A percentile compares a stretch with the other conserved stretches of the same genome.
phyloP scores from a whole-genome alignment of 1,140 invertebrate genomes.

The Gonioctena quinquepunctata region DNA sequence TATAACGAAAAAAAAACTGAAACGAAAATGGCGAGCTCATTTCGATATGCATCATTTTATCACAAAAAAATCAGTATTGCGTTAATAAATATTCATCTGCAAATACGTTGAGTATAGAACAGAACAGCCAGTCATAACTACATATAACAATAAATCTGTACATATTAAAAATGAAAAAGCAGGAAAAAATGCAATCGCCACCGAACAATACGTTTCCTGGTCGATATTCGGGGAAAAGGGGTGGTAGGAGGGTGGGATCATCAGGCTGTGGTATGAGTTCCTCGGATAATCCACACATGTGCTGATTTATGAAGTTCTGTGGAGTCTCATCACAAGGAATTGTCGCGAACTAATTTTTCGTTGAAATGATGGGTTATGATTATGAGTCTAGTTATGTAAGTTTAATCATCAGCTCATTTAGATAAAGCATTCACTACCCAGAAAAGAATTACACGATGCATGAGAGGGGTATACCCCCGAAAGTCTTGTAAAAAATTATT shows the following conservation, averaged over 20 bases:
- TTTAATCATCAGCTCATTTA: too few relatives aligned
- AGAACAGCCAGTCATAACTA: slow-evolving; percentile 32
- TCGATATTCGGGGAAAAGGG: slow-evolving; percentile 15
- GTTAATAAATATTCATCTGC: slow-evolving; percentile 42
- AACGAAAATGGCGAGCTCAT: slow-evolving; percentile 31
- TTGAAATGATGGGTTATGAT: too few relatives aligned
- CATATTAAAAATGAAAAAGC: slow-evolving; percentile 39
- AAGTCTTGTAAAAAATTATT: too few relatives aligned
- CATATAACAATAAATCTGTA: slow-evolving; percentile 44
- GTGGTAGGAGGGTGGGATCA: background rate
- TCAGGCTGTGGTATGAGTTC: background rate
- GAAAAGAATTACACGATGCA: too few relatives aligned
- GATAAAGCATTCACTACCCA: too few relatives aligned
- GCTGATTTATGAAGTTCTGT: background rate
- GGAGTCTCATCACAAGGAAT: too few relatives aligned
- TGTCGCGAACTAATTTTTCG: too few relatives aligned
- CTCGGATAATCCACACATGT: background rate
- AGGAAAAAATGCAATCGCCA: slow-evolving; percentile 36
- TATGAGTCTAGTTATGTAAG: too few relatives aligned
- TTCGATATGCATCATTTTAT: slow-evolving; percentile 42
- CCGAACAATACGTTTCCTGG: slow-evolving; percentile 30
- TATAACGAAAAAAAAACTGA: slow-evolving; percentile 16
- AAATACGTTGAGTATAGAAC: slow-evolving; percentile 33
- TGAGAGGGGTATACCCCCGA: too few relatives aligned
- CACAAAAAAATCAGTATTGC: slow-evolving; percentile 37